These are phyloP conservation scores for Rhinogobius similis DNA, from an alignment of 2,113 vertebrate species.

Conservation along the genomic window DNA sequence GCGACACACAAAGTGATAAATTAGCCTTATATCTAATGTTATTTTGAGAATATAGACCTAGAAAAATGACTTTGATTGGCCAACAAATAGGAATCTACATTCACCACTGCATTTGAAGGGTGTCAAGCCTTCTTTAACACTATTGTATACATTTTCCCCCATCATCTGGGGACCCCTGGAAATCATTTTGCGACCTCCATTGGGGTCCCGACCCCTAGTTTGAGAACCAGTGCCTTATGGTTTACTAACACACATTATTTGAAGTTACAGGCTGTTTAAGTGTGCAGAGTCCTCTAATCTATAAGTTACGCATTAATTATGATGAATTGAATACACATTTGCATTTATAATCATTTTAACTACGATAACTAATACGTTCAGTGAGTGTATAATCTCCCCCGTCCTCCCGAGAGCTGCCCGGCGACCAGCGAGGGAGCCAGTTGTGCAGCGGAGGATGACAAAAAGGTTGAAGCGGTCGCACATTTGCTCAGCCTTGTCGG, in stretches of 20 bases:
- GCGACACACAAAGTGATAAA: too few relatives aligned
- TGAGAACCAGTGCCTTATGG: too few relatives aligned
- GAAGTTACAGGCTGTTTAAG: neutral
- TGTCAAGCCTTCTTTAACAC: too few relatives aligned
- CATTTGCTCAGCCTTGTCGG: slow-evolving; percentile 59
- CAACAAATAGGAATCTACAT: too few relatives aligned
- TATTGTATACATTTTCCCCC: too few relatives aligned
- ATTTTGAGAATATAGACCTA: too few relatives aligned
- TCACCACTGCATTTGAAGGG: too few relatives aligned
- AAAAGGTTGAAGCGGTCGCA: slow-evolving; percentile 73
- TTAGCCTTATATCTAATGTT: too few relatives aligned
- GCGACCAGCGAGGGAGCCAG: slow-evolving; percentile 52
- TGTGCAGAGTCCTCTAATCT: neutral
- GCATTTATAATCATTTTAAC: neutral
- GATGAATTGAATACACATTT: neutral
- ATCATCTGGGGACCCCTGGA: too few relatives aligned
- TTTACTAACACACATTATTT: neutral
- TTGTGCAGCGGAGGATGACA: slow-evolving; percentile 74
- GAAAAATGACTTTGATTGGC: too few relatives aligned
- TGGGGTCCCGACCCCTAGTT: too few relatives aligned
- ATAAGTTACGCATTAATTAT: neutral
- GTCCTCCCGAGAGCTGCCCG: slow-evolving; percentile 44
- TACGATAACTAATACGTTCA: neutral
- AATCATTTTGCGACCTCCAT: too few relatives aligned
- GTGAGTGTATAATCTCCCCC: slow-evolving; percentile 24